Base-by-base conservation (phyloP, 1,140 invertebrate species). In the Drosophila neocordata region DNA sequence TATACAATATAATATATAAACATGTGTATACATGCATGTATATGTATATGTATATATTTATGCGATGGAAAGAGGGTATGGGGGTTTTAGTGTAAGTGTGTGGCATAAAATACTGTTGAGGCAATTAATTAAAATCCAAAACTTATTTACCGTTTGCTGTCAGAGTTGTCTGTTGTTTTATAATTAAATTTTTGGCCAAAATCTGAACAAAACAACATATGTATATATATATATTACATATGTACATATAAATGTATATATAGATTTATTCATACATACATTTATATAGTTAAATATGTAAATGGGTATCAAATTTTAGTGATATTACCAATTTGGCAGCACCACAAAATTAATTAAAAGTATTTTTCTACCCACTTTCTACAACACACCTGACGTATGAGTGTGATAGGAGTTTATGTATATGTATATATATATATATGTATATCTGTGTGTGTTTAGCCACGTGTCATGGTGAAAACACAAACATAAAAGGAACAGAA, bases 331-430 rank as follows among this genome's bases (percentile, higher is more conserved):
- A 48, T 48, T 48, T 48, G 41, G 15, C 41, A 48, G 41, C 15
- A 20, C 41, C 41, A 18, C 41, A 48, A 48, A 48, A 48, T 48
- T 48, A 48, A 48, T 48, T 48, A 48, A 20, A 48, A 48, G 41
- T 48, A 48, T 31, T 31, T 48, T 48, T 48, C 15, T 48, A 48
- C 13, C 41, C 24, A 53, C 44, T 37, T 51, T 58, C 38, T 59
- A 56, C 35, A 64, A 35, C 76, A 55, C 77, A 85, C 81, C 73
- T 85, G 81, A 69, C 81, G 80, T 77, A 85, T 80, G 77, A 67
- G 71, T 75, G 48, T 75, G 31, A 35, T 51, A 58, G 22, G 27
- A 31, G 27, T 31, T 31, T 31, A 31, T 31, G 5, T 31, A 31
- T 6, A 5, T 4, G 7, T 6, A 6, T 31, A 31, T 57, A 27